Conservation (phyloP, 2,113 vertebrate species). For the Chaetorhynchus papuensis region DNA sequence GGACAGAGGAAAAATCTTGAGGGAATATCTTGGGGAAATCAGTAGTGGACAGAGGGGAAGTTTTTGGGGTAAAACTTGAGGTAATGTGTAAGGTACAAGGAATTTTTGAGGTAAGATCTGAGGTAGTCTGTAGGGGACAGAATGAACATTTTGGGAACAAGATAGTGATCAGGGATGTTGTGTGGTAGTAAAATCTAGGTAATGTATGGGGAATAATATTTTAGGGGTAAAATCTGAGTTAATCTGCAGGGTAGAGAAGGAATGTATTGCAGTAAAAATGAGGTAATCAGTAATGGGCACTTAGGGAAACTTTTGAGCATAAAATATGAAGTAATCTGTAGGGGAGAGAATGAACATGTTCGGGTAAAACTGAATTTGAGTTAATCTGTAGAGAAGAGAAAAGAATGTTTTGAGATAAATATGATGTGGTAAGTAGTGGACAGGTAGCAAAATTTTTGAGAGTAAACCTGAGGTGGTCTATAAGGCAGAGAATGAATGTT, state of each 20-base stretch:
- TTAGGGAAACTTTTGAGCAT: neutral
- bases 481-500: neutral
- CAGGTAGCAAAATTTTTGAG: neutral
- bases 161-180: neutral
- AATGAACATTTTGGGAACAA: neutral
- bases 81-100: accelerated
- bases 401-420: neutral
- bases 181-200: neutral
- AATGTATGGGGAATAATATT: neutral
- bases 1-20: too few species aligned
- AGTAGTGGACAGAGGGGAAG: neutral
- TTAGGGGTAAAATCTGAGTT: neutral
- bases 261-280: neutral
- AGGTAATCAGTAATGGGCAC: neutral
- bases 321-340: neutral
- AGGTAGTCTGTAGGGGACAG: neutral
- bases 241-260: neutral
- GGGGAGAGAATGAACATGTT: neutral
- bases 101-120: neutral
- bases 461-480: neutral
- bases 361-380: neutral
- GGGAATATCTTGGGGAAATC: neutral
- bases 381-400: neutral
- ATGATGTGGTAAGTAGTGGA: neutral
- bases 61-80: neutral